Evolutionary conservation across 35 echinoderm and acorn worm genomes (phyloP).

Genomic region (Strongylocentrotus purpuratus): DNA sequence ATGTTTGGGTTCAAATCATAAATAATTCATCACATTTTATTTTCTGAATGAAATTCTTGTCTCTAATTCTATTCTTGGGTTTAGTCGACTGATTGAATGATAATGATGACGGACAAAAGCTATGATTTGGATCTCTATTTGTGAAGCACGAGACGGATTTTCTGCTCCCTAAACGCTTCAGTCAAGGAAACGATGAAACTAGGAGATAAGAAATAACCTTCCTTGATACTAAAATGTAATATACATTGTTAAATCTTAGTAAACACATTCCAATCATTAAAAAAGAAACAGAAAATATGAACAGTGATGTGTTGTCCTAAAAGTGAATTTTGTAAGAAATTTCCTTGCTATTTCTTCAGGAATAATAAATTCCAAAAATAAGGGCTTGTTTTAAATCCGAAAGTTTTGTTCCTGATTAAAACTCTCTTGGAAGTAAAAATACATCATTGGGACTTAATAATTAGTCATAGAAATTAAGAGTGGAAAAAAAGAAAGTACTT

Average conservation of each 20-base stretch:
- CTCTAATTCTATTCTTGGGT: background rate
- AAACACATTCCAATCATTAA: background rate
- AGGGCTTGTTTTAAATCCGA: too few species aligned
- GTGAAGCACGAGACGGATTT: background rate
- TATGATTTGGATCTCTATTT: background rate
- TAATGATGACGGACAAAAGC: background rate
- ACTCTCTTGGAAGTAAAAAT: too few species aligned
- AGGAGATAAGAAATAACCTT: background rate
- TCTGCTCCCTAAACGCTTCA: background rate
- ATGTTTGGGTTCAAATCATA: background rate
- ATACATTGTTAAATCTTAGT: background rate
- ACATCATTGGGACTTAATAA: too few species aligned
- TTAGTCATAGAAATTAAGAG: too few species aligned
- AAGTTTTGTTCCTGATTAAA: too few species aligned
- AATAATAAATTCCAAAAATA: too few species aligned
- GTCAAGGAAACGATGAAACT: background rate
- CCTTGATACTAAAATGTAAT: background rate
- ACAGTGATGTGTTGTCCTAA: too few species aligned
- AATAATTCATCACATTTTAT: background rate
- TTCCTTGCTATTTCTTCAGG: too few species aligned
- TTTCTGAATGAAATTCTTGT: background rate
- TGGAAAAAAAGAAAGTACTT: too few species aligned
- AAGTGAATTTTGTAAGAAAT: too few species aligned
- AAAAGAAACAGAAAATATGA: too few species aligned
- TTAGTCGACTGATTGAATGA: background rate